A percentile compares a stretch with the other conserved stretches of the same genome.
phyloP scores from a whole-genome alignment of 2,797 vertebrate genomes.

The Nyctalus aviator region DNA sequence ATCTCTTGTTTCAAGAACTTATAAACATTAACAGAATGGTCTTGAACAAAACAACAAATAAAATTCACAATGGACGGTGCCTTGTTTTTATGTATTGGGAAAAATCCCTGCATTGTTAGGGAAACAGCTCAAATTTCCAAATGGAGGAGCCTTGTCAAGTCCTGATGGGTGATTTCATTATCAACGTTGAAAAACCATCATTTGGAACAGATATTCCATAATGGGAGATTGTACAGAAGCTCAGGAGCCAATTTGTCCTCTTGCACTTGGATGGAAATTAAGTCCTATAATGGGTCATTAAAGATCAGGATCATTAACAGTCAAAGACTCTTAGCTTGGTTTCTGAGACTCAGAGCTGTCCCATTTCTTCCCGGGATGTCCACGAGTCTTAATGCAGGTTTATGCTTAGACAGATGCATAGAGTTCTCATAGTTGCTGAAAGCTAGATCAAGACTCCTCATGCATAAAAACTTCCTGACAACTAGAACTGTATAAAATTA shows the following conservation, averaged over 20 bases:
- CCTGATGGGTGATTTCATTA: conserved; percentile 62
- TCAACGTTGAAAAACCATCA: conserved; percentile 71
- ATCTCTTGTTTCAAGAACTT: conserved; percentile 73
- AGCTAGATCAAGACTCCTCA: not conserved
- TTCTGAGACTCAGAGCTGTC: not conserved
- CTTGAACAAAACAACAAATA: conserved; percentile 71
- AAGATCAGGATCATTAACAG: conserved; percentile 20
- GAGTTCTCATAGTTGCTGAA: not conserved
- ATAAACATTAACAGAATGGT: conserved; percentile 82
- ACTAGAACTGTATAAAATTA: not conserved
- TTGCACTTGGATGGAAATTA: conserved; percentile 60
- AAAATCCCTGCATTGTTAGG: conserved; percentile 67
- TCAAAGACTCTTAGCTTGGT: not conserved
- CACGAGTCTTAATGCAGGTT: not conserved
- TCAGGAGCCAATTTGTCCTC: conserved; percentile 62
- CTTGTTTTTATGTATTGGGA: conserved; percentile 77
- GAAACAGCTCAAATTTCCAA: conserved; percentile 73
- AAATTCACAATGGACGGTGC: conserved; percentile 69
- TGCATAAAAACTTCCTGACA: not conserved
- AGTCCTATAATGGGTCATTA: not conserved
- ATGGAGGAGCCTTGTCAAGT: conserved; percentile 66
- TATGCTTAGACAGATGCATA: not conserved
- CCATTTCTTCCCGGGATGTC: not conserved
- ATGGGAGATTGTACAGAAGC: conserved; percentile 42
- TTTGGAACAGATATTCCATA: conserved; percentile 75